phyloP scores from a whole-genome alignment of 2,113 vertebrate species.

The Channa argus region DNA sequence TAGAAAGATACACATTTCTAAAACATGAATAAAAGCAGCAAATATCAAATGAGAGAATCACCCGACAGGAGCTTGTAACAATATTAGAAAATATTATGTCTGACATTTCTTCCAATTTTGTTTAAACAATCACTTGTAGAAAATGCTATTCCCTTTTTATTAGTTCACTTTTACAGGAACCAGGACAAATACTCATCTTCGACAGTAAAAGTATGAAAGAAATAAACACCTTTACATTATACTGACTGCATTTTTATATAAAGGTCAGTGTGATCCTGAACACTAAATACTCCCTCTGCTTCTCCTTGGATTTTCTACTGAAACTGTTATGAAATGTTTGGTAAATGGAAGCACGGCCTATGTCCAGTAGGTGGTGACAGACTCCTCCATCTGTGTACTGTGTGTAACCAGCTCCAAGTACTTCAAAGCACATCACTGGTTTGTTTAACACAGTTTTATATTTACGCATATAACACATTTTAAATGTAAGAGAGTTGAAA shows the following conservation, averaged over 20 bases:
- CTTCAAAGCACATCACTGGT: not conserved
- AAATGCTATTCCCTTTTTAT: constrained; percentile 2
- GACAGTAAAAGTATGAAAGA: not conserved
- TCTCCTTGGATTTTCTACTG: not conserved
- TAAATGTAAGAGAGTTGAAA: not conserved
- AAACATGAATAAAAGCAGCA: not conserved
- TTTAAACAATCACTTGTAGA: not conserved
- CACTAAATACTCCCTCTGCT: not conserved
- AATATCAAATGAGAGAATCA: not conserved
- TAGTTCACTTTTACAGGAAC: not conserved
- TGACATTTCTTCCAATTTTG: not conserved
- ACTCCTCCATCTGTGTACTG: not conserved
- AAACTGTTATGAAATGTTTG: not conserved
- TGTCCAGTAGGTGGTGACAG: constrained; percentile 48
- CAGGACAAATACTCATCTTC: not conserved
- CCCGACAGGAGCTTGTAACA: not conserved
- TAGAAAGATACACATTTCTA: not conserved
- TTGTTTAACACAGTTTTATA: not conserved
- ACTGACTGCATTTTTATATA: not conserved
- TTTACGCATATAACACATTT: not conserved
- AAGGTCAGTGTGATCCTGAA: not conserved
- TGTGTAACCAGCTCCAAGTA: not conserved
- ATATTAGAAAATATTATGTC: not conserved
- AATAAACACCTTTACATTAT: not conserved
- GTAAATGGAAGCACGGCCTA: not conserved